Base-by-base conservation (phyloP, 2,797 vertebrate genomes). In the Amazonetta brasiliensis region DNA sequence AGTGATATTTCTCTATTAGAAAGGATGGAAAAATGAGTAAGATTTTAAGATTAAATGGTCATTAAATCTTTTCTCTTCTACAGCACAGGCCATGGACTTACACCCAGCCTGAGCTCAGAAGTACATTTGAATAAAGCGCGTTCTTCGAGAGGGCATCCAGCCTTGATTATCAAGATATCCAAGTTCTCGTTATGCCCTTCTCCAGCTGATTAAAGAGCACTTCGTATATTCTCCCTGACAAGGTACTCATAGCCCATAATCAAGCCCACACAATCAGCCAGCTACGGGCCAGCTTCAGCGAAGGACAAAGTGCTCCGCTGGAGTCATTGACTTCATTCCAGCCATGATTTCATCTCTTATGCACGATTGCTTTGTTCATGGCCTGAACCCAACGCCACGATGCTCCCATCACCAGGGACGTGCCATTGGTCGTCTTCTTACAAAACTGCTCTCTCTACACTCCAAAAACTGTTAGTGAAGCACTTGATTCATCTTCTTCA, bases 281-380 rank as follows among this genome's bases (percentile, higher is more conserved):
- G 12, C 37, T 12, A 9, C 3, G 30, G 64, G 16, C 37, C 2
- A 63, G 26, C 68, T 62, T 41, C 7, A 25, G 26, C n/a, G 58
- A 23, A 58, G 1, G 5, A 44, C n/a, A 26, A 48, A n/a, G 23
- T 39, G 15, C 15, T 22, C 62, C 25, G 1, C 2, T 11, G n/a
- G 31, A 62, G 35, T 7, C 10, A 2, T 4, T 4, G 8, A 23
- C 59, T 43, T 37, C 12, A 1, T 62, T 50, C 62, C 28, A 28
- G n/a, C 52, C 21, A 1, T 1, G 1, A 30, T 17, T 43, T 11
- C 5, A 28, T 50, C 48, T 14, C 39, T 23, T 5, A 2, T 0
- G 6, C 48, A 4, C 15, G 3, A 6, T 30, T 1, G 1, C 1
- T 2, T 23, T 21, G 1, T 4, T 1, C 1, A 10, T 1, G 55